Conservation (phyloP, 2,888 invertebrate genomes). For the Epirrita christyi region DNA sequence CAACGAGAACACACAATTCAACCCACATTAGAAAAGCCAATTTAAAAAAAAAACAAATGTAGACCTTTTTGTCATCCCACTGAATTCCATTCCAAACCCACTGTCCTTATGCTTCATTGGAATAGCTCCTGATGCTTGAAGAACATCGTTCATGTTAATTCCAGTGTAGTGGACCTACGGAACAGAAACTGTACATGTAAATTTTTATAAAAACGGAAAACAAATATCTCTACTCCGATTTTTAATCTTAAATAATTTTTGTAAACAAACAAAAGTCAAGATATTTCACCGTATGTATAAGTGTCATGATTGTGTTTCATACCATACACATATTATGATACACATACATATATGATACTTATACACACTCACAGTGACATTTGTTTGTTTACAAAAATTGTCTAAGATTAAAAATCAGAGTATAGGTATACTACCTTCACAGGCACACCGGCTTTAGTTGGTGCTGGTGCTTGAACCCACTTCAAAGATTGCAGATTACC, state of each 20-base stretch:
- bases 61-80: slow-evolving; percentile 62
- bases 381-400: too few relatives aligned
- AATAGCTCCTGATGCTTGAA: slow-evolving; percentile 47
- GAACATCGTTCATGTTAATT: slow-evolving; percentile 47
- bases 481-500: slow-evolving; percentile 52
- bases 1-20: too few relatives aligned
- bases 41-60: too few relatives aligned
- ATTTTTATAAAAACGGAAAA: slow-evolving; percentile 22
- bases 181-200: background rate
- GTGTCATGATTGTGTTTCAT: too few relatives aligned
- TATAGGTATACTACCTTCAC: slow-evolving; percentile 51
- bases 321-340: too few relatives aligned
- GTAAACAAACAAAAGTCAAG: too few relatives aligned
- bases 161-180: slow-evolving; percentile 54
- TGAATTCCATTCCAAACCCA: slow-evolving; percentile 66
- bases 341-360: too few relatives aligned
- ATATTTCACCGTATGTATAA: too few relatives aligned
- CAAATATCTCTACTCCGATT: too few relatives aligned
- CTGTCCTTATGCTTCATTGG: slow-evolving; percentile 17
- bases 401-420: too few relatives aligned
- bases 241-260: background rate
- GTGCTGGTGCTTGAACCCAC: slow-evolving; percentile 50
- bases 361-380: too few relatives aligned
- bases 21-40: too few relatives aligned
- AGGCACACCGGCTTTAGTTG: slow-evolving; percentile 38